Percentiles rank a stretch among this genome's conserved stretches.
These are phyloP conservation scores for Pardalotus punctatus DNA, from an alignment of 2,113 vertebrate species.

Conservation along the genomic window DNA sequence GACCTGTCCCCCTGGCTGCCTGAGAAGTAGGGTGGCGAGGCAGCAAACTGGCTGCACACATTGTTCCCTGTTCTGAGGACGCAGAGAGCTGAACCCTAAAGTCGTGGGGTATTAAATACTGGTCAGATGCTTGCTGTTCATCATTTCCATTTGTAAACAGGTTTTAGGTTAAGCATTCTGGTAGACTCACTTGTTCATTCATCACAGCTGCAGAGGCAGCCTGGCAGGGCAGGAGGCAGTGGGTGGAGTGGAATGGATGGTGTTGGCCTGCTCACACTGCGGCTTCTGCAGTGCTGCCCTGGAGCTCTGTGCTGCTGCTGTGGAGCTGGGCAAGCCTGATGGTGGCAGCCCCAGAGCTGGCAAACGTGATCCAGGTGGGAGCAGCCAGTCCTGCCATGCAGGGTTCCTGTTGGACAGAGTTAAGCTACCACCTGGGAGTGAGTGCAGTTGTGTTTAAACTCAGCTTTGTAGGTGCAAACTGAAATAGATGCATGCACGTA, in stretches of 20 bases:
- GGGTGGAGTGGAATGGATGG: neutral
- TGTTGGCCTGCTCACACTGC: accelerated
- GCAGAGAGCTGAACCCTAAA: neutral
- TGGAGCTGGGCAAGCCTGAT: neutral
- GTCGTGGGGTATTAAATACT: neutral
- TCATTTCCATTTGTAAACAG: neutral
- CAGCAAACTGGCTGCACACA: accelerated
- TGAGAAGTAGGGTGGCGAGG: neutral
- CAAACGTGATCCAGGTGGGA: neutral
- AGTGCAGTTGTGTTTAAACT: neutral
- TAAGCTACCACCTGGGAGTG: neutral
- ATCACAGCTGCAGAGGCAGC: neutral
- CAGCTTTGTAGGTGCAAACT: neutral
- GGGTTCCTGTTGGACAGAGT: neutral
- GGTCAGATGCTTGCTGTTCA: neutral
- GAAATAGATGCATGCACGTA: neutral
- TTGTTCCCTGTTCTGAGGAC: neutral
- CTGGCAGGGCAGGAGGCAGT: neutral
- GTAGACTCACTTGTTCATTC: neutral
- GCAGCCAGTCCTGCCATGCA: neutral
- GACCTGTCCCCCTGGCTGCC: neutral
- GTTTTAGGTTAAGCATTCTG: neutral
- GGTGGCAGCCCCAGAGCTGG: neutral
- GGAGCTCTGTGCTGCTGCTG: neutral
- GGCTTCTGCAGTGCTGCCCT: neutral